Evolutionary conservation across 2,113 vertebrate species (phyloP).

Genomic region (Datnioides undecimradiatus): DNA sequence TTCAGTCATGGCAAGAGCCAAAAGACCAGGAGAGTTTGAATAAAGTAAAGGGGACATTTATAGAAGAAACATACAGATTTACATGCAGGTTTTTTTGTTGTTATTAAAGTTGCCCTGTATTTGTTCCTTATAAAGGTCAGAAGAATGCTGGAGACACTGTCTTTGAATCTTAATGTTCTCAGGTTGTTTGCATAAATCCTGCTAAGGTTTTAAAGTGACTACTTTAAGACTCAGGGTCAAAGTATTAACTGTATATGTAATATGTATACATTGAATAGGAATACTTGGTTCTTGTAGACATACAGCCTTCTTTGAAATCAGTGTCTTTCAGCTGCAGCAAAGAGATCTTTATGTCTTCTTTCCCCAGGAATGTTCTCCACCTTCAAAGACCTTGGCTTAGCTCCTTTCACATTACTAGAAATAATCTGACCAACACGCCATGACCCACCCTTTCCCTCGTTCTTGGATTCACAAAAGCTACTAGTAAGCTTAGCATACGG

Average conservation of each 20-base stretch:
- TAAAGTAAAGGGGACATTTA: neutral
- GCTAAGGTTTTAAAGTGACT: conserved; percentile 12
- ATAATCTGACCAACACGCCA: conserved; percentile 41
- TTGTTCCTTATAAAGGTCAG: conserved; percentile 5
- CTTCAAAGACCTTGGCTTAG: neutral
- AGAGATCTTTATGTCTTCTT: conserved; percentile 1
- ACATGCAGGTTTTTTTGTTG: neutral
- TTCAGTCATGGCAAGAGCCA: too few relatives aligned
- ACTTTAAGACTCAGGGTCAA: neutral
- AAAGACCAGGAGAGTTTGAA: neutral
- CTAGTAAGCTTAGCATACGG: conserved; percentile 29
- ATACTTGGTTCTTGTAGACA: neutral
- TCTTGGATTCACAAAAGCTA: conserved; percentile 32
- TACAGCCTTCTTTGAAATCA: neutral
- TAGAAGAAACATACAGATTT: neutral
- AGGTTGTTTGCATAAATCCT: conserved; percentile 1
- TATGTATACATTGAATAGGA: neutral
- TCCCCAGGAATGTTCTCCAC: neutral
- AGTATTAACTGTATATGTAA: too few relatives aligned
- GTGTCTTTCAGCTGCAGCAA: neutral
- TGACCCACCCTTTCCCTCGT: neutral
- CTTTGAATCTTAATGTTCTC: conserved; percentile 40
- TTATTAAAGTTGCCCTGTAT: neutral
- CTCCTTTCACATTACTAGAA: conserved; percentile 30
- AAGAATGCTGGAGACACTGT: neutral